Evolutionary conservation across 1,140 invertebrate genomes (phyloP).

Genomic region (Bemisia tabaci): DNA sequence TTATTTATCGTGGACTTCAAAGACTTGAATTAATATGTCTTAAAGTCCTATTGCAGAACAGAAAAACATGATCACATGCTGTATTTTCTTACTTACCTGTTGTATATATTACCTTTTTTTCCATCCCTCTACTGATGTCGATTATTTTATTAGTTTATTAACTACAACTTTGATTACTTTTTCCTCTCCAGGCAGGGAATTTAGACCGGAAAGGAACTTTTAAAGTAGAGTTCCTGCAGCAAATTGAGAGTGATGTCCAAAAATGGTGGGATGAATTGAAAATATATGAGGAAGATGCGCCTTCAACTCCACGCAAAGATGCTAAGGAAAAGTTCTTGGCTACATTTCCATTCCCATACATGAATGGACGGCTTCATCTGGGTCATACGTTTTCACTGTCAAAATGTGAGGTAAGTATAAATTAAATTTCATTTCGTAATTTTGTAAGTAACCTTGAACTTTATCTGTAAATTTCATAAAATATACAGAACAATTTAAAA

Average conservation of each 20-base stretch:
- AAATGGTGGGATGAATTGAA: slow-evolving; percentile 63
- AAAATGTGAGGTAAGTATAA: slow-evolving; percentile 67
- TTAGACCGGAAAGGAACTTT: slow-evolving; percentile 78
- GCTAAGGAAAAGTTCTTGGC: slow-evolving; percentile 75
- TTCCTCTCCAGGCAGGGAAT: not conserved
- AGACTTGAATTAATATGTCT: too few species aligned
- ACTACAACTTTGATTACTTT: not conserved
- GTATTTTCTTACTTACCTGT: not conserved
- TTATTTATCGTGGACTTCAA: too few species aligned
- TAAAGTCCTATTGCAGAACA: too few species aligned
- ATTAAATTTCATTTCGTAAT: slow-evolving; percentile 9
- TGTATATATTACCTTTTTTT: not conserved
- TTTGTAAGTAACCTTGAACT: too few species aligned
- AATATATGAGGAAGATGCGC: slow-evolving; percentile 69
- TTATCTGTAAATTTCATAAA: too few species aligned
- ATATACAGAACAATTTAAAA: too few species aligned
- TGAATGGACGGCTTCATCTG: slow-evolving; percentile 96
- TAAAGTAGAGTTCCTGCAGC: slow-evolving; percentile 78
- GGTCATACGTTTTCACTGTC: slow-evolving; percentile 96
- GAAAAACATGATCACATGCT: not conserved
- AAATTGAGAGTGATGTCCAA: slow-evolving; percentile 76
- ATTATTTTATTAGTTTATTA: not conserved
- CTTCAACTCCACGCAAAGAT: slow-evolving; percentile 35
- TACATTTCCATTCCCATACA: slow-evolving; percentile 97
- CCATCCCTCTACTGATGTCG: not conserved